These are phyloP conservation scores for Sarcophaga variegata DNA, from an alignment of 2,888 invertebrate species.

Conservation along the genomic window DNA sequence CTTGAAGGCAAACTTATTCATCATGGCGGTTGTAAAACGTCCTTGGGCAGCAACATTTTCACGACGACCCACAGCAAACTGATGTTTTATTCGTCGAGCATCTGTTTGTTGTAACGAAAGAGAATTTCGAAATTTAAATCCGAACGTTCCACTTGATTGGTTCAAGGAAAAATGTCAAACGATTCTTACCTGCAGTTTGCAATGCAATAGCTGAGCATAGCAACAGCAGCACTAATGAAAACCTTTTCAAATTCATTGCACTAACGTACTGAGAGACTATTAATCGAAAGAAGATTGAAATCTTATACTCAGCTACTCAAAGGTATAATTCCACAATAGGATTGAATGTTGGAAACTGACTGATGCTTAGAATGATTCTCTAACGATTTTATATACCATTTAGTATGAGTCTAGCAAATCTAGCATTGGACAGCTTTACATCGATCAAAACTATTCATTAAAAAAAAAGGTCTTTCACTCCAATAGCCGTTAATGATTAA, in stretches of 20 bases:
- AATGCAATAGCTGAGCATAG: constrained; percentile 62
- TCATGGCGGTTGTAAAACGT: constrained; percentile 71
- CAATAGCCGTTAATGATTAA: constrained; percentile 47
- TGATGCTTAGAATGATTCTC: constrained; percentile 67
- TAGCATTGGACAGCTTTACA: not conserved
- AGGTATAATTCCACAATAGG: constrained; percentile 23
- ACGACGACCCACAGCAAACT: constrained; percentile 59
- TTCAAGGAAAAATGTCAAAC: too few relatives aligned
- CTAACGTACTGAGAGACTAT: not conserved
- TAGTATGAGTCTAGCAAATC: not conserved
- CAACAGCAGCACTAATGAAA: constrained; percentile 64
- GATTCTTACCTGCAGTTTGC: constrained; percentile 65
- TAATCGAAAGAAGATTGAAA: too few relatives aligned
- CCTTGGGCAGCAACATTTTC: constrained; percentile 71
- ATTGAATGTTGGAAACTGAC: constrained; percentile 63
- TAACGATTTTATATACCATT: constrained; percentile 71
- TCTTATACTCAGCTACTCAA: too few relatives aligned
- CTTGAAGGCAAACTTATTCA: constrained; percentile 72
- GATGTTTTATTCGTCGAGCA: constrained; percentile 13
- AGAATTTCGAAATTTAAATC: constrained; percentile 1
- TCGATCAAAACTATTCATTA: not conserved
- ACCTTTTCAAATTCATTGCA: constrained; percentile 43
- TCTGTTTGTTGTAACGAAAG: constrained; percentile 3
- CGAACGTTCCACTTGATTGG: too few relatives aligned
- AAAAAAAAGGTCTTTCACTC: not conserved